Base-by-base conservation (phyloP, 1,140 invertebrate species). In the Drosophila fuyamai region DNA sequence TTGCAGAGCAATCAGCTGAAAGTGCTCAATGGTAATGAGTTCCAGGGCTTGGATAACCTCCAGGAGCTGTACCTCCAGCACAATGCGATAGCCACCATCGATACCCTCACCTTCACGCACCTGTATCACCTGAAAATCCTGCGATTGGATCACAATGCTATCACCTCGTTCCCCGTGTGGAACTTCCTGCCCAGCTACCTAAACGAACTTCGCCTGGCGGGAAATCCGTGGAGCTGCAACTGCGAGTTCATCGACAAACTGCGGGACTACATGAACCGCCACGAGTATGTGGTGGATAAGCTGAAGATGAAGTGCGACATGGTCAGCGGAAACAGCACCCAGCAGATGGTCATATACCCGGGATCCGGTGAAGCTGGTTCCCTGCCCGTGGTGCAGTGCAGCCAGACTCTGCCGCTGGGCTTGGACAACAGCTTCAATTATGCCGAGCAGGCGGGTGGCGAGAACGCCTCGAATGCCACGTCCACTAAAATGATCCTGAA, bases 211-310 rank as follows among this genome's bases (percentile, higher is more conserved):
- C 95, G 94, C 0, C 92, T 98, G 35, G 94, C 96, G 1, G 94
- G 94, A 5, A 98, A 98, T 92, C 96, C 96, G 4, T 98, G 97
- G 97, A 96, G 95, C 32, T 98, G 97, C 92, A 95, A 97, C 61
- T 98, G 97, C 93, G 95, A 96, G 73, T 97, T 96, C 86, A 94
- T 96, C 8, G 95, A 96, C 84, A 94, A 95, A 86, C 95, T 97
- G 81, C 95, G 96, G 62, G 96, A 97, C 83, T 98, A 96, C 95
- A 94, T 96, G 60, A 94, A 94, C 44, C 94, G 94, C 47, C 94
- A 94, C 14, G 94, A 94, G 53, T 94, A 94, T 16, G 95, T 97
- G 1, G 92, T 92, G 47, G 96, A 97, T 91, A 90, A 94, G 27
- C 84, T 94, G 10, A 94, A 94, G 63, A 92, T 96, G 46, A 73